Conservation (phyloP, 2,797 vertebrate genomes). For the Tenualosa ilisha region DNA sequence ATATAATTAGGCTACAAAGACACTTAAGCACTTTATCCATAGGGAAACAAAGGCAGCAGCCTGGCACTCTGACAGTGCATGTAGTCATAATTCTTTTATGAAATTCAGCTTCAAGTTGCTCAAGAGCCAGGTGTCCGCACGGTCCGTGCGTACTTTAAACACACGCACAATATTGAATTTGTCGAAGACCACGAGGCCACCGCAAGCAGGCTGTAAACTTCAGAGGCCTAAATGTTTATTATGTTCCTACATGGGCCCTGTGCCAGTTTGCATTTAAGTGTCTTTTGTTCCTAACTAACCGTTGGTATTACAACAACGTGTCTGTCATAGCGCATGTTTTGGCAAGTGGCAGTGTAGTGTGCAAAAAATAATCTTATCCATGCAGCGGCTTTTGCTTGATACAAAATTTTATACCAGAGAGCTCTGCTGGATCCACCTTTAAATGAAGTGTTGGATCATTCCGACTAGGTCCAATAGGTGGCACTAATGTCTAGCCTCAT, state of each 20-base stretch:
- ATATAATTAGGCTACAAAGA: conserved; percentile 70
- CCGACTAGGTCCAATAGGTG: conserved; percentile 73
- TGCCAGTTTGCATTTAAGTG: conserved; percentile 3
- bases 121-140: conserved; percentile 66
- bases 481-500: conserved; percentile 73
- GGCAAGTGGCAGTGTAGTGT: not conserved
- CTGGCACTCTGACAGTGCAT: conserved; percentile 42
- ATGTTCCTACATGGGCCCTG: not conserved
- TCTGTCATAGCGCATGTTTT: conserved; percentile 20
- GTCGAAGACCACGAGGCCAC: not conserved
- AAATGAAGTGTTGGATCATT: not conserved
- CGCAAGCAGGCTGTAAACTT: not conserved
- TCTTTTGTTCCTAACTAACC: conserved; percentile 17
- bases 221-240: conserved; percentile 20
- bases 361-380: not conserved
- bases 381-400: not conserved
- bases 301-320: not conserved
- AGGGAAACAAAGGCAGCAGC: conserved; percentile 59
- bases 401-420: not conserved
- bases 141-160: conserved; percentile 7
- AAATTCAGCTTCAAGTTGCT: conserved; percentile 61
- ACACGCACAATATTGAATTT: conserved; percentile 7
- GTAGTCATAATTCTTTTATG: conserved; percentile 58
- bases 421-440: not conserved
- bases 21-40: conserved; percentile 57